phyloP scores from a whole-genome alignment of 2,888 invertebrate genomes.

The Sphinx pinastri region DNA sequence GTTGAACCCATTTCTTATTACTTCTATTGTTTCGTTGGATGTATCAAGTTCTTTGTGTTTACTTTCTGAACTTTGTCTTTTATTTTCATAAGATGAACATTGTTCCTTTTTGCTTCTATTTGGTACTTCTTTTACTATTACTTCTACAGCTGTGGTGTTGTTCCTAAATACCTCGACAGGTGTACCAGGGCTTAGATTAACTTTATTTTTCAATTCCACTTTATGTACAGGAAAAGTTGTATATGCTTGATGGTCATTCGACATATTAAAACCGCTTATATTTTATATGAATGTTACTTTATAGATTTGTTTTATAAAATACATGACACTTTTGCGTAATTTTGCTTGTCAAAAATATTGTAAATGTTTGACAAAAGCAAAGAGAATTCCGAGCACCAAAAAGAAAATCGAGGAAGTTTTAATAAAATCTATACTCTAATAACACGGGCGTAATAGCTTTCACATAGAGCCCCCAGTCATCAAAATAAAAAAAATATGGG shows the following conservation, averaged over 20 bases:
- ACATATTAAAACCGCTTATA: slow-evolving; percentile 45
- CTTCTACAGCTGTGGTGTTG: slow-evolving; percentile 69
- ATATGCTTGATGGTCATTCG: slow-evolving; percentile 42
- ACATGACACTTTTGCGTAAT: slow-evolving; percentile 9
- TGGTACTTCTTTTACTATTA: slow-evolving; percentile 65
- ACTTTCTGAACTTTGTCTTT: slow-evolving; percentile 43
- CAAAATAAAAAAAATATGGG: too few species aligned
- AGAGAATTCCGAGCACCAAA: background rate
- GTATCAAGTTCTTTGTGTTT: slow-evolving; percentile 53
- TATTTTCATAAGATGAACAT: slow-evolving; percentile 31
- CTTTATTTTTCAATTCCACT: slow-evolving; percentile 32
- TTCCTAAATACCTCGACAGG: slow-evolving; percentile 68
- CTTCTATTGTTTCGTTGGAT: slow-evolving; percentile 48
- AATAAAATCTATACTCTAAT: too few species aligned
- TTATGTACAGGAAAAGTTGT: slow-evolving; percentile 34
- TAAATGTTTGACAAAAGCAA: background rate
- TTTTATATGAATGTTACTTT: slow-evolving; percentile 30
- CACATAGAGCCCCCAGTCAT: too few species aligned
- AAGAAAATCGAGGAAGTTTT: background rate
- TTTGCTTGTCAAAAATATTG: slow-evolving; percentile 5
- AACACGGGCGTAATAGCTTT: too few species aligned
- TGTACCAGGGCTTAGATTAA: slow-evolving; percentile 43
- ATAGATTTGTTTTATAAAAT: slow-evolving; percentile 1
- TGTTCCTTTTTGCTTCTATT: slow-evolving; percentile 43
- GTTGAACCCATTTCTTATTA: slow-evolving; percentile 52